Evolutionary conservation across 1,140 invertebrate species (phyloP), one percentile per base, ranked within the genome.

Genomic region (Diabrotica virgifera): DNA sequence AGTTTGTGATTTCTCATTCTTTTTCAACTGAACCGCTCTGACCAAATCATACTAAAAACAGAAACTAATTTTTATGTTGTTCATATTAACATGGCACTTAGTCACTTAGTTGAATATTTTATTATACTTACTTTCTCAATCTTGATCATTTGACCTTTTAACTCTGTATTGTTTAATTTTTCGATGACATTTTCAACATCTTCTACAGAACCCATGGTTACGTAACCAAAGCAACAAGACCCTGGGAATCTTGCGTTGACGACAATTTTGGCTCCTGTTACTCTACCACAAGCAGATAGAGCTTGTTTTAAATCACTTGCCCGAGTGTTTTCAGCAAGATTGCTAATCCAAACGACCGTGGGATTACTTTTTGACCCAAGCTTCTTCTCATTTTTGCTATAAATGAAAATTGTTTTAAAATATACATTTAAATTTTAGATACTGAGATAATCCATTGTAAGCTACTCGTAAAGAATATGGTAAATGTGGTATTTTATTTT

Each of bases 211-310:
- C 89, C 89, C 93, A 97, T 96, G 0, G 94, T 96, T 5, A 98
- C 93, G 79, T 96, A 96, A 37, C 95, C 96, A 79, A 96, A 97
- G 79, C 94, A 97, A 59, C 92, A 86, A 13, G 93, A 90, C 14
- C 94, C 94, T 3, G 95, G 94, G 36, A 91, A 93, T 60, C 89
- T 85, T 1, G 95, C 93, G 81, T 96, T 97, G 2, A 94, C 96
- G 0, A 98, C 95, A n/a, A 98, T 91, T 83, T 97, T 97, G 0
- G 95, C 95, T 59, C 93, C 94, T 74, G 95, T 88, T 5, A 97
- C 95, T 86, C 97, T 97, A 71, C 95, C 95, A 84, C 93, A 90
- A 76, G 93, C 93, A 12, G 90, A 93, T 75, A 97, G 95, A 13
- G 95, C 85, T 62, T 90, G 87, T 78, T 97, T 97, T 64, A 98